Evolutionary conservation across 2,888 invertebrate species (phyloP).

Genomic region (Drosophila pseudotakahashii): DNA sequence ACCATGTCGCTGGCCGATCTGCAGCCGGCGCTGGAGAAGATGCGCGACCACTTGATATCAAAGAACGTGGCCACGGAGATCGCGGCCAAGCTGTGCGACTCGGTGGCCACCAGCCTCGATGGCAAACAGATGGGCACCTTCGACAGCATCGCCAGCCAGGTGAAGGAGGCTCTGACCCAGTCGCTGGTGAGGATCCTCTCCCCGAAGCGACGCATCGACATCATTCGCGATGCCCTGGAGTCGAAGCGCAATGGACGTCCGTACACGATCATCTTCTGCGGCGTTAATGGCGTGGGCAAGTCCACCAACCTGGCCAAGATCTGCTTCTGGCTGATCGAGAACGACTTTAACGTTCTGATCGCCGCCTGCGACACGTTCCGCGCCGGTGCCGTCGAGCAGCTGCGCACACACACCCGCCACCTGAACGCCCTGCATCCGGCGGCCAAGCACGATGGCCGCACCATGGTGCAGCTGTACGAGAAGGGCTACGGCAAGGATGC

Average conservation of each 20-base stretch:
- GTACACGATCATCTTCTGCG: slow-evolving; percentile 98
- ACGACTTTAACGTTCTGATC: slow-evolving; percentile 96
- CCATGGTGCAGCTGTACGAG: slow-evolving; percentile 98
- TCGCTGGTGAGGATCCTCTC: slow-evolving; percentile 97
- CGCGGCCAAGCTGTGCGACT: slow-evolving; percentile 95
- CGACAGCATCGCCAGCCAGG: slow-evolving; percentile 94
- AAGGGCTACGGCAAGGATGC: slow-evolving; percentile 99
- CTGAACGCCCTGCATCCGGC: slow-evolving; percentile 97
- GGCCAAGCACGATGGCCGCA: slow-evolving; percentile 88
- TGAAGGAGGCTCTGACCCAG: slow-evolving; percentile 94
- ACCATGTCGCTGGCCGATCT: slow-evolving; percentile 92
- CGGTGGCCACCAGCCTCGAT: slow-evolving; percentile 94
- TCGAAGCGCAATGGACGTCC: slow-evolving; percentile 93
- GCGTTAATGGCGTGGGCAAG: slow-evolving; percentile 99
- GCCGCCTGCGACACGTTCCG: slow-evolving; percentile 99
- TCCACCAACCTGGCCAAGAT: slow-evolving; percentile 99
- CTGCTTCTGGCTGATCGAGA: slow-evolving; percentile 99
- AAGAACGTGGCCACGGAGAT: slow-evolving; percentile 99
- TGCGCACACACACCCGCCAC: slow-evolving; percentile 96
- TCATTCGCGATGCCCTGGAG: slow-evolving; percentile 97
- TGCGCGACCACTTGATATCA: slow-evolving; percentile 96
- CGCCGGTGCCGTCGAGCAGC: slow-evolving; percentile 99
- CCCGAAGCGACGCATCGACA: slow-evolving; percentile 97
- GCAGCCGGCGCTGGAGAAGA: slow-evolving; percentile 94
- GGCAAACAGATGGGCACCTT: slow-evolving; percentile 97